Evolutionary conservation across 92 coral and sea anemone genomes (phyloP).

Genomic region (Virgularia gustaviana): DNA sequence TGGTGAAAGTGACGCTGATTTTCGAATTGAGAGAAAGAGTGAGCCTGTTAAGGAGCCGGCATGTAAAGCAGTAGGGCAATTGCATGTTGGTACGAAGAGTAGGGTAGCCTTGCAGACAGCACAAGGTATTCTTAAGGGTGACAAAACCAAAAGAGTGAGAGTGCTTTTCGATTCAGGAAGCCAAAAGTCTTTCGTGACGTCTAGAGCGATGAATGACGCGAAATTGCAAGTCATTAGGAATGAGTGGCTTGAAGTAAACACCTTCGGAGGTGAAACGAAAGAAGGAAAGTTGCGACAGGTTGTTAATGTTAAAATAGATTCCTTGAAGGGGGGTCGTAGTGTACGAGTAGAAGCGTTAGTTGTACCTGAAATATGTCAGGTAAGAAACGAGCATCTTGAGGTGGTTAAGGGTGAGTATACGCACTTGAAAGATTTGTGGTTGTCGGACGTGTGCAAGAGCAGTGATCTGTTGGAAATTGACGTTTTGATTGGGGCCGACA

Average conservation of each 20-base stretch:
- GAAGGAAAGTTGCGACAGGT: conserved; percentile 23
- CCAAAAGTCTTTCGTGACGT: conserved; percentile 50
- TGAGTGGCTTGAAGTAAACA: conserved; percentile 47
- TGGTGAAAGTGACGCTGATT: neutral
- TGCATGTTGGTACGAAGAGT: conserved; percentile 47
- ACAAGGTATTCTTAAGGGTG: conserved; percentile 49
- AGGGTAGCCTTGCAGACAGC: conserved; percentile 61
- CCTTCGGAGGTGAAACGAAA: conserved; percentile 45
- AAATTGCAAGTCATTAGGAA: conserved; percentile 33
- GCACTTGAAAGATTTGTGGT: conserved; percentile 53
- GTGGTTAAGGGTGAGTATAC: conserved; percentile 36
- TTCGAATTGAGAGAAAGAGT: neutral
- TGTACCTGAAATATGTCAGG: conserved; percentile 27
- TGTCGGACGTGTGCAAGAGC: conserved; percentile 47
- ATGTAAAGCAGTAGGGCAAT: neutral
- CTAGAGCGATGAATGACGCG: conserved; percentile 24
- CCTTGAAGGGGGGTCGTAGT: conserved; percentile 27
- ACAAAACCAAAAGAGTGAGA: conserved; percentile 43
- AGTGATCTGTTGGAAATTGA: conserved; percentile 39
- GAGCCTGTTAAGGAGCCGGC: neutral
- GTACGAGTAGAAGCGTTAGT: conserved; percentile 34
- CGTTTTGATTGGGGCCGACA: conserved; percentile 42
- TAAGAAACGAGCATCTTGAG: conserved; percentile 43
- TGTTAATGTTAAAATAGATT: conserved; percentile 16
- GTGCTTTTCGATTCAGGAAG: conserved; percentile 63